phyloP scores from a whole-genome alignment of 2,113 vertebrate species.

The Xyrauchen texanus region DNA sequence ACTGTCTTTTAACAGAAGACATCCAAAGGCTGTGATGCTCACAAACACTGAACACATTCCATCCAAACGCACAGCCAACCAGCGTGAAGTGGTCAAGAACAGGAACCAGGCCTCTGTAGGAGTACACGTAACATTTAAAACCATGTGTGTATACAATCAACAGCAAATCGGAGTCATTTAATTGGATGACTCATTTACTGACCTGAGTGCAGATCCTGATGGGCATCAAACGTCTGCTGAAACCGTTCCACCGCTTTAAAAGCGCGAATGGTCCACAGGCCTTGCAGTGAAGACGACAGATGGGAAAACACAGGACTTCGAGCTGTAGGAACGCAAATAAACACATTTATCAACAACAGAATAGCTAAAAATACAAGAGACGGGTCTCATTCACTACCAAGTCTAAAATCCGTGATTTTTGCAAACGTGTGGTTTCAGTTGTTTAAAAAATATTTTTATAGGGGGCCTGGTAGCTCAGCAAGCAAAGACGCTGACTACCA shows the following conservation, averaged over 20 bases:
- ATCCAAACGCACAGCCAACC: slow-evolving; percentile 92
- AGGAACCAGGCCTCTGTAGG: slow-evolving; percentile 91
- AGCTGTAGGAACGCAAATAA: slow-evolving; percentile 68
- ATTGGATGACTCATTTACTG: background rate
- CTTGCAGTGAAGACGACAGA: slow-evolving; percentile 90
- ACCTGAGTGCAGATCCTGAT: slow-evolving; percentile 95
- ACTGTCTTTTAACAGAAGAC: slow-evolving; percentile 85
- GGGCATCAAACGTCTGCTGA: slow-evolving; percentile 88
- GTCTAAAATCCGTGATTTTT: too few relatives aligned
- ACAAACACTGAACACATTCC: slow-evolving; percentile 93
- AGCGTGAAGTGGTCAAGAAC: slow-evolving; percentile 91
- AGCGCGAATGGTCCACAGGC: slow-evolving; percentile 91
- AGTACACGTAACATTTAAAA: background rate
- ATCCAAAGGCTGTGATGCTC: slow-evolving; percentile 82
- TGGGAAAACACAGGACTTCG: slow-evolving; percentile 96
- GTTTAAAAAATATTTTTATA: too few relatives aligned
- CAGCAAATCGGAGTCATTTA: background rate
- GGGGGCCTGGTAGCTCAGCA: too few relatives aligned
- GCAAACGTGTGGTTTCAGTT: too few relatives aligned
- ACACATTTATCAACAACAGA: background rate
- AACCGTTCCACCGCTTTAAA: slow-evolving; percentile 85
- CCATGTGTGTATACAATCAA: background rate
- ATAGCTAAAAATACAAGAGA: too few relatives aligned
- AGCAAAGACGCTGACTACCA: too few relatives aligned
- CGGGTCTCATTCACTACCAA: too few relatives aligned